Percentiles rank a stretch among this genome's conserved stretches.
Evolutionary conservation across 2,113 vertebrate species (phyloP).

Genomic region (Chamaea fasciata): DNA sequence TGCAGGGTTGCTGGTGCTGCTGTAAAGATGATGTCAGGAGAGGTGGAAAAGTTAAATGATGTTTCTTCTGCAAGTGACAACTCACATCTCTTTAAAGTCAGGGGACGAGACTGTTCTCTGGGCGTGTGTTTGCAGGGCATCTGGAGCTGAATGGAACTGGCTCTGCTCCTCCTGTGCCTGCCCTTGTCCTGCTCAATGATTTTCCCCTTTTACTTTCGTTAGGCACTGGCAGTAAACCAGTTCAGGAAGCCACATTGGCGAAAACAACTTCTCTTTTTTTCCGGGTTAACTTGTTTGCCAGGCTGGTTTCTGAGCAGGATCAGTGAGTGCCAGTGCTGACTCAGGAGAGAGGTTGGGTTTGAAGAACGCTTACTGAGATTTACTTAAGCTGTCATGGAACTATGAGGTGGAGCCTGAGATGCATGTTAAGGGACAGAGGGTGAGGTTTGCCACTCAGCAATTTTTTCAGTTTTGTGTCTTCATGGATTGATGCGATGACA

Average conservation of each 20-base stretch:
- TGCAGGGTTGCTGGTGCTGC: neutral
- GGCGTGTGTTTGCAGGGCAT: neutral
- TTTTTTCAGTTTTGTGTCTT: neutral
- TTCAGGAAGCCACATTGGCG: slow-evolving; percentile 21
- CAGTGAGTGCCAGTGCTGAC: slow-evolving; percentile 30
- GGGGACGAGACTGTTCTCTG: neutral
- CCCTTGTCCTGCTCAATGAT: neutral
- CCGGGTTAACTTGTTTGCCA: neutral
- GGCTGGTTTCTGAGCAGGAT: neutral
- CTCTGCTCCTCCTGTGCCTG: neutral
- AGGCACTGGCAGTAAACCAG: slow-evolving; percentile 7
- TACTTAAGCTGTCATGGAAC: neutral
- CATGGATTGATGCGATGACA: neutral
- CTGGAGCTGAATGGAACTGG: neutral
- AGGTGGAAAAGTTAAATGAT: neutral
- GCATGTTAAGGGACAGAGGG: neutral
- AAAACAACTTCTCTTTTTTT: slow-evolving; percentile 12
- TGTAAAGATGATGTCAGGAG: neutral
- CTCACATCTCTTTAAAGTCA: neutral
- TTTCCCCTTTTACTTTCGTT: neutral
- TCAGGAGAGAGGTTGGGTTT: neutral
- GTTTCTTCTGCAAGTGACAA: neutral
- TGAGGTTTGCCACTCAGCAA: neutral
- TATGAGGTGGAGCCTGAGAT: neutral
- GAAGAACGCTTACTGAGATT: neutral